Evolutionary conservation across 2,113 vertebrate species (phyloP).

Genomic region (Embiotoca jacksoni): DNA sequence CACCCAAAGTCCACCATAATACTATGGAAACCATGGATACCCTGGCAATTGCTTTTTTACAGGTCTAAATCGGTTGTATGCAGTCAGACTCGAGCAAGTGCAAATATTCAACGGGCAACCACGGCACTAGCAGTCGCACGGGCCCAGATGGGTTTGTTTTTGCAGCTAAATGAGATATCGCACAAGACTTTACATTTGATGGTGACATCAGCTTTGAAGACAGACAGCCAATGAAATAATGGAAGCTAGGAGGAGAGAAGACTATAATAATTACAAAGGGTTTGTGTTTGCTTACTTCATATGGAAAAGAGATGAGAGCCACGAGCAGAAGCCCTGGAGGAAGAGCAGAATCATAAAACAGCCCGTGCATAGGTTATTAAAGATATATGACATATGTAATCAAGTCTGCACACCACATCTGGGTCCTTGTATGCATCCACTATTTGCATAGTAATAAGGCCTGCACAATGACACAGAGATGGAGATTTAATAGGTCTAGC

Average conservation of each 20-base stretch:
- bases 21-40: slow-evolving; percentile 80
- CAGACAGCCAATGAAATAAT: slow-evolving; percentile 44
- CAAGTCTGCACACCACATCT: slow-evolving; percentile 57
- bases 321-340: slow-evolving; percentile 94
- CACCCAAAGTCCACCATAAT: slow-evolving; percentile 76
- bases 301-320: slow-evolving; percentile 93
- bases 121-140: slow-evolving; percentile 63
- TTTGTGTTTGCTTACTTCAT: slow-evolving; percentile 93
- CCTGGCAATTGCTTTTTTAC: slow-evolving; percentile 71
- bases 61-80: slow-evolving; percentile 61
- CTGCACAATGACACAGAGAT: slow-evolving; percentile 50
- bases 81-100: slow-evolving; percentile 65
- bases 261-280: slow-evolving; percentile 52
- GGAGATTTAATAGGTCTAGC: slow-evolving; percentile 79
- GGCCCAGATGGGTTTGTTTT: slow-evolving; percentile 80
- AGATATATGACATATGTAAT: slow-evolving; percentile 54
- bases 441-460: slow-evolving; percentile 62
- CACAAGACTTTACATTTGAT: slow-evolving; percentile 55
- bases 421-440: slow-evolving; percentile 52
- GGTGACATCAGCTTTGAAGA: slow-evolving; percentile 76
- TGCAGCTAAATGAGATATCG: slow-evolving; percentile 78
- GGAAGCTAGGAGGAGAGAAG: slow-evolving; percentile 36
- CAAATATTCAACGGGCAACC: slow-evolving; percentile 71
- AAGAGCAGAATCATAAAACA: slow-evolving; percentile 63
- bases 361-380: slow-evolving; percentile 47